phyloP scores from a whole-genome alignment of 2,888 invertebrate species.

The Agrochola circellaris region DNA sequence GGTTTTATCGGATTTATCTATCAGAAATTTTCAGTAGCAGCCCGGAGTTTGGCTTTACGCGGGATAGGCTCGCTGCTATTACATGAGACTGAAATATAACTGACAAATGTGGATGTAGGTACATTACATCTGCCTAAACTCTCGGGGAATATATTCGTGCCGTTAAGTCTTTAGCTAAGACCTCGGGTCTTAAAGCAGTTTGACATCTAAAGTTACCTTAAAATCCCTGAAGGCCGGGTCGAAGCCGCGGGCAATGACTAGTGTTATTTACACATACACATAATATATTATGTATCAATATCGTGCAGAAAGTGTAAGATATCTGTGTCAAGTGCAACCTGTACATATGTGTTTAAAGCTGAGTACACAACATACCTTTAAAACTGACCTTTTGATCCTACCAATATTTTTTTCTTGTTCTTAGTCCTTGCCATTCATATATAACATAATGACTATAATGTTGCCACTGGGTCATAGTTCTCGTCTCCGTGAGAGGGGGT shows the following conservation, averaged over 20 bases:
- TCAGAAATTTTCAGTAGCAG: not conserved
- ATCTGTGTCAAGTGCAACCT: conserved; percentile 80
- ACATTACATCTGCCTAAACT: not conserved
- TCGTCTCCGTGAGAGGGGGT: not conserved
- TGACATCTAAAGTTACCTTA: conserved; percentile 46
- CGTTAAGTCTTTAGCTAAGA: conserved; percentile 23
- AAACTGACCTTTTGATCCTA: conserved; percentile 69
- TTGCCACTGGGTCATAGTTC: not conserved
- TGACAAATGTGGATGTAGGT: not conserved
- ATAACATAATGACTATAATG: not conserved
- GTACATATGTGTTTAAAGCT: conserved; percentile 68
- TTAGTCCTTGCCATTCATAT: not conserved
- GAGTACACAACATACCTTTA: conserved; percentile 43
- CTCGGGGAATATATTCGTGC: conserved; percentile 1
- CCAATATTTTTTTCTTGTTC: conserved; percentile 7
- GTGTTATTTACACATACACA: conserved; percentile 55
- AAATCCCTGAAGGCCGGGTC: conserved; percentile 51
- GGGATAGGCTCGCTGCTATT: not conserved
- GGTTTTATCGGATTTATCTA: not conserved
- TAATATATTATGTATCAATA: conserved; percentile 58
- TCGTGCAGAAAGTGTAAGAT: conserved; percentile 72
- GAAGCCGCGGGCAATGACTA: conserved; percentile 54
- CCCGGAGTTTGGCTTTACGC: not conserved
- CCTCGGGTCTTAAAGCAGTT: conserved; percentile 37
- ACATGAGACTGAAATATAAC: not conserved